Conservation (phyloP, 1,140 invertebrate species). For the Pomacea maculata region DNA sequence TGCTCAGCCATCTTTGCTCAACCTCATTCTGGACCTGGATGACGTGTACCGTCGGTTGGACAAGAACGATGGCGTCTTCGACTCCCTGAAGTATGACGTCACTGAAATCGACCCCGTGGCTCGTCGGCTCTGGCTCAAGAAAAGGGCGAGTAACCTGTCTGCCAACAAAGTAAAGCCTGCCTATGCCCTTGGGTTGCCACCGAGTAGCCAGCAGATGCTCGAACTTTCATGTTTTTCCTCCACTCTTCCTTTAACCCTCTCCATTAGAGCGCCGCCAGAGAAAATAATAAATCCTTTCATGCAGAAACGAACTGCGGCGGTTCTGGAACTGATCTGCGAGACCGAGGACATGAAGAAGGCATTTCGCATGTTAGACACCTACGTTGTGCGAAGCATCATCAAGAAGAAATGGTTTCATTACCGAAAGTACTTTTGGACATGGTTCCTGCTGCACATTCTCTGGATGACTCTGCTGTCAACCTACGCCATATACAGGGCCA, state of each 20-base stretch:
- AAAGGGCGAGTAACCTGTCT: background rate
- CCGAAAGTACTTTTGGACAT: conserved; percentile 29
- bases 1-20: conserved; percentile 14
- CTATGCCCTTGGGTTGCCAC: too few relatives aligned
- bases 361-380: conserved; percentile 34
- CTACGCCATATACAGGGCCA: conserved; percentile 32
- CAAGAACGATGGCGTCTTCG: conserved; percentile 45
- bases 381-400: conserved; percentile 34
- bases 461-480: conserved; percentile 35
- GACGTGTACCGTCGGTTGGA: conserved; percentile 41
- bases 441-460: conserved; percentile 33
- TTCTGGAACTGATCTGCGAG: conserved; percentile 42
- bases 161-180: background rate
- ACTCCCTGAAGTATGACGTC: conserved; percentile 41
- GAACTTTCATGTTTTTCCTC: background rate
- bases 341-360: conserved; percentile 25
- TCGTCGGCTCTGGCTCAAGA: conserved; percentile 18
- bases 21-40: background rate
- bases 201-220: background rate
- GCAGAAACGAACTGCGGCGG: background rate
- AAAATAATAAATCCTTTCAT: too few relatives aligned
- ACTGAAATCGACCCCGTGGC: conserved; percentile 44
- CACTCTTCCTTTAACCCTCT: background rate
- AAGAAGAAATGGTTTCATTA: conserved; percentile 41
- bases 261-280: background rate